phyloP scores from a whole-genome alignment of 2,797 vertebrate genomes.

The Falco berigora region DNA sequence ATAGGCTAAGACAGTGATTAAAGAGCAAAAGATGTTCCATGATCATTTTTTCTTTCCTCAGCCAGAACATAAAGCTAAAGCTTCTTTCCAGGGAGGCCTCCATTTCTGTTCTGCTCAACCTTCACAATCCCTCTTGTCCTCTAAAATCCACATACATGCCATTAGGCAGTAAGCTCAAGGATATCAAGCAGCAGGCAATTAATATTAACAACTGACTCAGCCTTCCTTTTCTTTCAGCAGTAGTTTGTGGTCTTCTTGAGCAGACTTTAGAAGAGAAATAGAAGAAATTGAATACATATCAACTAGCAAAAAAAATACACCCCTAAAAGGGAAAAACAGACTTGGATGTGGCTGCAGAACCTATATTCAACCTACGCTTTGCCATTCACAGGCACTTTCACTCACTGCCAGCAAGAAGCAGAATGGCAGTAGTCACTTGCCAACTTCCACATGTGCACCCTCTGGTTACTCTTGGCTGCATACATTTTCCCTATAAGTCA shows the following conservation, averaged over 20 bases:
- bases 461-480: neutral
- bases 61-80: neutral
- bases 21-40: neutral
- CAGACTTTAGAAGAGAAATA: neutral
- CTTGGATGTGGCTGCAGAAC: neutral
- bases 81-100: neutral
- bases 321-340: neutral
- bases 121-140: neutral
- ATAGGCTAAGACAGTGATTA: neutral
- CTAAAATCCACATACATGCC: neutral
- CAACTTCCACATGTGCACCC: neutral
- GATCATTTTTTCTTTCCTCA: neutral
- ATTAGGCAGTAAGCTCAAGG: neutral
- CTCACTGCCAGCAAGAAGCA: neutral
- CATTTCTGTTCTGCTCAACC: neutral
- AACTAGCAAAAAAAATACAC: neutral
- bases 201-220: neutral
- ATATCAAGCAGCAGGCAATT: neutral
- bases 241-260: neutral
- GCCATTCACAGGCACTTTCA: neutral
- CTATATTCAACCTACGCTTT: neutral
- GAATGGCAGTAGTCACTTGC: neutral
- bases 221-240: neutral
- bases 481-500: neutral
- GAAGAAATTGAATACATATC: neutral